Percentiles rank a stretch among this genome's conserved stretches.
Evolutionary conservation across 37 sponge, comb jelly and placozoan species (phyloP).

Genomic region (Chondrosia reniformis): DNA sequence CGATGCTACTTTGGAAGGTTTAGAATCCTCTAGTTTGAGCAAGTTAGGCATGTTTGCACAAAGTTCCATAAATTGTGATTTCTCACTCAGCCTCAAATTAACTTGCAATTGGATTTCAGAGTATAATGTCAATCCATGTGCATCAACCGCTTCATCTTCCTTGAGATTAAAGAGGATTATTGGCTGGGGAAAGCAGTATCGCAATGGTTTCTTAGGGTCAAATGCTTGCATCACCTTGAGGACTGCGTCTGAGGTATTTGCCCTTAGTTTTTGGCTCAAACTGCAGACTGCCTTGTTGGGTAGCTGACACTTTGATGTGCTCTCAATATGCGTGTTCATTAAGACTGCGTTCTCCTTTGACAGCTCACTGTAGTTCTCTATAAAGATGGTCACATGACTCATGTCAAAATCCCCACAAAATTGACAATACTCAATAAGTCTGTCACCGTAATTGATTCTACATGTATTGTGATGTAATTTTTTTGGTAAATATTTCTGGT

Average conservation of each 20-base stretch:
- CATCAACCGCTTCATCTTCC: background rate
- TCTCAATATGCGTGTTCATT: background rate
- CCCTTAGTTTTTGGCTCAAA: background rate
- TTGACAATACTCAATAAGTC: background rate
- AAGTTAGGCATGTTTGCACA: slow-evolving; percentile 6
- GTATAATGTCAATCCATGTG: background rate
- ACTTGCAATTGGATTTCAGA: background rate
- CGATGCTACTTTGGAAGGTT: background rate
- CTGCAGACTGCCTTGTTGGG: background rate
- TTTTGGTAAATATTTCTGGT: background rate
- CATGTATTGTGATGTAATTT: background rate
- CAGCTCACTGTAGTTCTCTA: background rate
- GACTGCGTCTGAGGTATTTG: background rate
- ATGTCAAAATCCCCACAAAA: slow-evolving; percentile 2
- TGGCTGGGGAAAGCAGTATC: slow-evolving; percentile 19
- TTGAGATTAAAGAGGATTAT: slow-evolving; percentile 4
- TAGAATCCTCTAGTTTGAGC: background rate
- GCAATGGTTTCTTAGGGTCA: background rate
- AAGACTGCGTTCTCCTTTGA: background rate
- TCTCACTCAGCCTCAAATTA: background rate
- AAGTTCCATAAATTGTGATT: background rate
- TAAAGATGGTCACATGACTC: background rate
- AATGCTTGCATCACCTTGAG: slow-evolving; percentile 6
- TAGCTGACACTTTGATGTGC: background rate
- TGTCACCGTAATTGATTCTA: slow-evolving; percentile 1